These are phyloP conservation scores for Sphecodes monilicornis DNA, from an alignment of 2,888 invertebrate species.

Conservation along the genomic window DNA sequence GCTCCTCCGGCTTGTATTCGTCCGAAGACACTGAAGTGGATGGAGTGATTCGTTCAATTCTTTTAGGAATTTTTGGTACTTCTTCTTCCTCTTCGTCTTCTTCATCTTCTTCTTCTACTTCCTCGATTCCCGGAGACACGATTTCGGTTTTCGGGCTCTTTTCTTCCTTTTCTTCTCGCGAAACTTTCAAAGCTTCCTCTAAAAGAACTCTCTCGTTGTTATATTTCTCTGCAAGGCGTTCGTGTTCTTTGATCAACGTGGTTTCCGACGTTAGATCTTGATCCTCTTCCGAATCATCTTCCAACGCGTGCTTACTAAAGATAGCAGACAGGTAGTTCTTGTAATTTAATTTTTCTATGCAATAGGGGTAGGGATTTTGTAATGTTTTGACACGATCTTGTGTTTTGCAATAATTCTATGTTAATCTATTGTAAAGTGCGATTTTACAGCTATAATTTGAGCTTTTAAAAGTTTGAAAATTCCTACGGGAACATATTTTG, in stretches of 20 bases:
- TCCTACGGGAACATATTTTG: background rate
- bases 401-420: background rate
- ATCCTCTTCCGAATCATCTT: constrained; percentile 70
- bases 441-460: too few relatives aligned
- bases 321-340: background rate
- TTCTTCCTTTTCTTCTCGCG: constrained; percentile 59
- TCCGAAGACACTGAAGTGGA: constrained; percentile 55
- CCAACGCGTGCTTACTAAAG: constrained; percentile 71
- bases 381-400: background rate
- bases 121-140: constrained; percentile 14
- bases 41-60: constrained; percentile 39
- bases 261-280: constrained; percentile 42
- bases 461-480: background rate
- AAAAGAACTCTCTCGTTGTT: constrained; percentile 81
- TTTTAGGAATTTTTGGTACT: background rate
- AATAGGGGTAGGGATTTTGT: background rate
- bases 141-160: constrained; percentile 40
- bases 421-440: background rate
- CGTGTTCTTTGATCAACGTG: constrained; percentile 77
- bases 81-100: constrained; percentile 1
- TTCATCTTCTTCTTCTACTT: constrained; percentile 17
- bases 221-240: constrained; percentile 81
- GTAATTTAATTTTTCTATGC: background rate
- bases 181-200: constrained; percentile 78
- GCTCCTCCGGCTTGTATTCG: constrained; percentile 69